Evolutionary conservation across 2,797 vertebrate genomes (phyloP).

Genomic region (Saxicola maurus): DNA sequence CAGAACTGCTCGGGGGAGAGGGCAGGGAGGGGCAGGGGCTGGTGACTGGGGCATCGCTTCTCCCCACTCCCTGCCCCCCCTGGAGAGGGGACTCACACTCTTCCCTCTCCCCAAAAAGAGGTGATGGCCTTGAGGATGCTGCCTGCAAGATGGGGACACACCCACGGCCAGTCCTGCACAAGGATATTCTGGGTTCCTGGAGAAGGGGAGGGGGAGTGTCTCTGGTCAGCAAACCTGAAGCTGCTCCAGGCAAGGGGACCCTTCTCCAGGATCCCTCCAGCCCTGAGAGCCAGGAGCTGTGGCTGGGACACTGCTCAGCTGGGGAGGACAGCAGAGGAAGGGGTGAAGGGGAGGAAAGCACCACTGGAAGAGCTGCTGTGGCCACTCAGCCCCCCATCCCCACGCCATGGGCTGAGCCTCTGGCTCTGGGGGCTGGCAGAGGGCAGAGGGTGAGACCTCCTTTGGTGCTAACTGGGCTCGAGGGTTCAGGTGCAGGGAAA

Average conservation of each 20-base stretch:
- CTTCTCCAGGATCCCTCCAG: neutral
- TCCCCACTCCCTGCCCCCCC: accelerated
- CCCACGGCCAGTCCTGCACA: neutral
- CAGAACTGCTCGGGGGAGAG: neutral
- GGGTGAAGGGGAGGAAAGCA: neutral
- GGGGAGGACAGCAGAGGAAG: neutral
- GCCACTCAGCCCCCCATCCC: neutral
- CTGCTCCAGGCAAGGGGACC: neutral
- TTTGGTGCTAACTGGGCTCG: neutral
- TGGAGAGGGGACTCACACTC: neutral
- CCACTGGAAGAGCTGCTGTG: accelerated
- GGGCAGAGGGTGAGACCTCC: accelerated
- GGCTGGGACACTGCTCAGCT: neutral
- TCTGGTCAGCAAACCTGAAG: neutral
- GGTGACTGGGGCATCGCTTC: accelerated
- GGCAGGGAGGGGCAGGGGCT: neutral
- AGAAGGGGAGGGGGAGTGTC: accelerated
- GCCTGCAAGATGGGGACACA: accelerated
- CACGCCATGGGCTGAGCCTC: accelerated
- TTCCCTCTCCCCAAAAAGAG: neutral
- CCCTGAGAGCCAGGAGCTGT: neutral
- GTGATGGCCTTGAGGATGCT: neutral
- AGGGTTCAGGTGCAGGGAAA: neutral
- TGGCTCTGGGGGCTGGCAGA: neutral
- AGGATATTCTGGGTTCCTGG: neutral